These are phyloP conservation scores for Hipposideros larvatus DNA, from an alignment of 2,797 vertebrate species.

Conservation along the genomic window DNA sequence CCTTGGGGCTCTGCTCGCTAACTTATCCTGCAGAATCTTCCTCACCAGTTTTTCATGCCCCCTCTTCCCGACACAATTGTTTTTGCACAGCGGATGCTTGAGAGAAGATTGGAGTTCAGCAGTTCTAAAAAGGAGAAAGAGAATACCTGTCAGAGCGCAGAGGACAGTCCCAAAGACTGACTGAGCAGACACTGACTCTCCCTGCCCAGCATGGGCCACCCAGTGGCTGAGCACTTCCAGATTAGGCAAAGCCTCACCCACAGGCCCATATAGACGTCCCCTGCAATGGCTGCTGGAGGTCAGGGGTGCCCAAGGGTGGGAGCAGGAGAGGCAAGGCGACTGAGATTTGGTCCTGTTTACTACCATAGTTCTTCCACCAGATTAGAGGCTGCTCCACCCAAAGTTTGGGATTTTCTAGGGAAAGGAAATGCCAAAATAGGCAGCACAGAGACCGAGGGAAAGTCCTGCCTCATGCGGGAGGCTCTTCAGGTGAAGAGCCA, in stretches of 20 bases:
- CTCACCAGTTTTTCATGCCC: slow-evolving; percentile 79
- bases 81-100: slow-evolving; percentile 55
- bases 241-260: not conserved
- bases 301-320: no score
- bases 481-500: not conserved
- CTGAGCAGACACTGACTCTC: not conserved
- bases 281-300: not conserved
- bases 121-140: slow-evolving; percentile 70
- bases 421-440: slow-evolving; percentile 20
- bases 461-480: not conserved
- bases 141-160: not conserved
- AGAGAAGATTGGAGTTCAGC: not conserved
- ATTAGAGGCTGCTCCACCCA: not conserved
- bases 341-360: not conserved
- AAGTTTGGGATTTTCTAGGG: not conserved
- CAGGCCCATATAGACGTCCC: not conserved
- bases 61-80: slow-evolving; percentile 59
- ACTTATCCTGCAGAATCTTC: not conserved
- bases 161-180: not conserved
- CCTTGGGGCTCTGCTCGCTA: not conserved
- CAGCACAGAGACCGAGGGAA: no score
- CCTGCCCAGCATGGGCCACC: not conserved
- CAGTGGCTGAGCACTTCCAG: no score
- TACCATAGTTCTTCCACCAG: not conserved
- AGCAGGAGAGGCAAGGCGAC: not conserved